phyloP scores from a whole-genome alignment of 2,888 invertebrate species.

The Melipona bicolor region DNA sequence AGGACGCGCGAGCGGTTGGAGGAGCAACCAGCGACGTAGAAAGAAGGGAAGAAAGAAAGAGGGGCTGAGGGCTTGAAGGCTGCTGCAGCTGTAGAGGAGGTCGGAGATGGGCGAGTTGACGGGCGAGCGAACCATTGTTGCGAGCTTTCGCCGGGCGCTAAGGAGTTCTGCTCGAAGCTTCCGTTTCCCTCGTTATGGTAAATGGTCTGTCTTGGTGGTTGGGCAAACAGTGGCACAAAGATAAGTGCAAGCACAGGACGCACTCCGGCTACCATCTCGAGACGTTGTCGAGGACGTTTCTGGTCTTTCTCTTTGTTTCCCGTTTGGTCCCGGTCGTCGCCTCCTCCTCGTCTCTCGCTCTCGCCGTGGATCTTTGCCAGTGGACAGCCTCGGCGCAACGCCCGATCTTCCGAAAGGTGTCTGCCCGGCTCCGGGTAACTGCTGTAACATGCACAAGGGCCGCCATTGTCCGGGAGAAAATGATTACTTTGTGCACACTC shows the following conservation, averaged over 20 bases:
- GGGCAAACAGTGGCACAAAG: constrained; percentile 81
- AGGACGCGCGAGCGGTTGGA: not conserved
- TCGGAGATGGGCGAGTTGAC: constrained; percentile 47
- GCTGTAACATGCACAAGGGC: constrained; percentile 65
- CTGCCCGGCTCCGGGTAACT: constrained; percentile 44
- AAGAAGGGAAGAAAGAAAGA: not conserved
- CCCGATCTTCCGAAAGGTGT: constrained; percentile 65
- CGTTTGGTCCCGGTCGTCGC: not conserved
- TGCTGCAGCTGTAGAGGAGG: constrained; percentile 6
- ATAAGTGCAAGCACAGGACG: constrained; percentile 73
- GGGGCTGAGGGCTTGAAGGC: constrained; percentile 11
- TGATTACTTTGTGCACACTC: constrained; percentile 59
- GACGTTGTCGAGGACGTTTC: constrained; percentile 75
- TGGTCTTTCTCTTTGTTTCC: constrained; percentile 50
- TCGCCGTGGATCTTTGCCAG: constrained; percentile 10
- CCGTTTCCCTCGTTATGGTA: constrained; percentile 81
- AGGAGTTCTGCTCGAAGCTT: constrained; percentile 72
- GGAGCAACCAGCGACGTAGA: not conserved
- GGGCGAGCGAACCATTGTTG: constrained; percentile 66
- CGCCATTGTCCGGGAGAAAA: constrained; percentile 60
- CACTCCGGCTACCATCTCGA: constrained; percentile 77
- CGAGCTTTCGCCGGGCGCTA: constrained; percentile 64
- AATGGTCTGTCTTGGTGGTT: constrained; percentile 80
- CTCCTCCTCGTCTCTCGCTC: constrained; percentile 8
- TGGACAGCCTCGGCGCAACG: not conserved